Percentiles rank a stretch among this genome's conserved stretches.
Evolutionary conservation across 2,113 vertebrate species (phyloP).

Genomic region (Australoheros scitulus): DNA sequence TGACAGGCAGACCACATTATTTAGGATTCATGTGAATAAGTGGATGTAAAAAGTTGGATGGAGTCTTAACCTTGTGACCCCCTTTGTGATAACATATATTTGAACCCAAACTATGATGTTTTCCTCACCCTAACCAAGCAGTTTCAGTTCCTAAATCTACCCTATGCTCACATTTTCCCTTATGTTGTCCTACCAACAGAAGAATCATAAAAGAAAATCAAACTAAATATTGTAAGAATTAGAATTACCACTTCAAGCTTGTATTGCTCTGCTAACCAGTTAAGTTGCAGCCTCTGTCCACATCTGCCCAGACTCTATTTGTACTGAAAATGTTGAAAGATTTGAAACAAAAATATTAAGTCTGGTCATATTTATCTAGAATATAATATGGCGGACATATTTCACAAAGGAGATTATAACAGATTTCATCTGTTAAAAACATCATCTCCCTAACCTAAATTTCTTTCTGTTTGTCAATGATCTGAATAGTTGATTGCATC

Average conservation of each 20-base stretch:
- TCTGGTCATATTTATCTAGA: not conserved
- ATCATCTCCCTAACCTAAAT: not conserved
- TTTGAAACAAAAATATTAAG: not conserved
- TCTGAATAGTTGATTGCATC: not conserved
- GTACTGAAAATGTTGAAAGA: not conserved
- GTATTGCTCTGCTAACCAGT: not conserved
- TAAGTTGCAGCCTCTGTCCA: not conserved
- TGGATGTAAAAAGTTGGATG: not conserved
- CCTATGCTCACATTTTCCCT: not conserved
- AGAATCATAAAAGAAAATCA: not conserved
- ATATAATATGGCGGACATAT: not conserved
- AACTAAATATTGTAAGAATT: not conserved
- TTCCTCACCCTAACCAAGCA: not conserved
- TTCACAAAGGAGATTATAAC: too few relatives aligned
- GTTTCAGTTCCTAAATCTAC: not conserved
- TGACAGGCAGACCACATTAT: not conserved
- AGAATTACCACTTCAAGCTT: not conserved
- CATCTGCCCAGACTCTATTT: not conserved
- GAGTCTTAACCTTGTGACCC: not conserved
- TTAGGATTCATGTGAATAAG: not conserved
- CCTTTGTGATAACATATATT: not conserved
- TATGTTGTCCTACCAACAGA: not conserved
- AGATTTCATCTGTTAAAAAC: too few relatives aligned
- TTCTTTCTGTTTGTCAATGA: not conserved
- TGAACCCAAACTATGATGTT: not conserved